These are phyloP conservation scores for Xylocampa areola DNA, from an alignment of 2,888 invertebrate genomes.

Conservation along the genomic window DNA sequence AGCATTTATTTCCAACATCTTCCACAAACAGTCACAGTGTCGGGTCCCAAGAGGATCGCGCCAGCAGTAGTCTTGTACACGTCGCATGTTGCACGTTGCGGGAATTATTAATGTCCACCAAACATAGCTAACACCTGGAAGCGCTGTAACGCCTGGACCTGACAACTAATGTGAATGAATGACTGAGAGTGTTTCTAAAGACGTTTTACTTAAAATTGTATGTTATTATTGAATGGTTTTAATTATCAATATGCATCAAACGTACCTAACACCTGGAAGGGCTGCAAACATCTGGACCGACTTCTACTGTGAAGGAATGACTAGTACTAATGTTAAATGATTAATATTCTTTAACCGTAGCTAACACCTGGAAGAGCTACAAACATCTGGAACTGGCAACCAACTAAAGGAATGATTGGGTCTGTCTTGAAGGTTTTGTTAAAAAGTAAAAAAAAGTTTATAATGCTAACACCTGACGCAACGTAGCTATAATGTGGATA, in stretches of 20 bases:
- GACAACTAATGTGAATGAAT: conserved; percentile 19
- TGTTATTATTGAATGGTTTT: conserved; percentile 1
- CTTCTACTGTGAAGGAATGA: conserved; percentile 4
- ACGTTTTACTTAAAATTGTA: background rate
- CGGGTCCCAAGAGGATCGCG: conserved; percentile 25
- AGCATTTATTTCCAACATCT: conserved; percentile 20
- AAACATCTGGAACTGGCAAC: background rate
- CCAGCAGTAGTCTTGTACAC: conserved; percentile 39
- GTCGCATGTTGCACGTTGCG: conserved; percentile 49
- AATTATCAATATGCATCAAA: conserved; percentile 64
- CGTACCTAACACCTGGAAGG: conserved; percentile 47
- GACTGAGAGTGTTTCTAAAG: background rate
- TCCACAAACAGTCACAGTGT: conserved; percentile 5
- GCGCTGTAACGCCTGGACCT: conserved; percentile 20
- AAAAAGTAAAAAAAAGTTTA: too few species aligned
- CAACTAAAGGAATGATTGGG: too few species aligned
- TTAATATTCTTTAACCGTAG: background rate
- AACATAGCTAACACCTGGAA: conserved; percentile 49
- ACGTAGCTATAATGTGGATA: too few species aligned
- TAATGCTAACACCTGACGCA: too few species aligned
- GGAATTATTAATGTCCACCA: conserved; percentile 64
- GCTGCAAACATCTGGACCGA: conserved; percentile 16
- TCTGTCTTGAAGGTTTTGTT: too few species aligned
- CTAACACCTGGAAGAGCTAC: background rate
- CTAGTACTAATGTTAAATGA: background rate